Conservation (phyloP, 2,888 invertebrate species). For the Cynaeus angustus region DNA sequence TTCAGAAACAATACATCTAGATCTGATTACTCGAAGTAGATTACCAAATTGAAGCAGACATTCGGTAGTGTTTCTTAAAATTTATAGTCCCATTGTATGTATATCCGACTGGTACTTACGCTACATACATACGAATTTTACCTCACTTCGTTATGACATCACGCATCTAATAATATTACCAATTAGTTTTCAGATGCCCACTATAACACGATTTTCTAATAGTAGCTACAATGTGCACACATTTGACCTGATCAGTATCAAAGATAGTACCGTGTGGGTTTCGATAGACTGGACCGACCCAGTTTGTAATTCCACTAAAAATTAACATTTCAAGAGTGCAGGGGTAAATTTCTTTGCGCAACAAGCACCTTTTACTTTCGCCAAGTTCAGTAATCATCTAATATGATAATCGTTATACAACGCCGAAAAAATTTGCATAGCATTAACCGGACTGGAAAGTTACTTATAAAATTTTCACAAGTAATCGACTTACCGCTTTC, state of each 20-base stretch:
- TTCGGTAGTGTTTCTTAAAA: not conserved
- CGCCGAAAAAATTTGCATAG: slow-evolving; percentile 17
- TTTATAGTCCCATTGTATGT: not conserved
- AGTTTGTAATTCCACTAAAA: slow-evolving; percentile 1
- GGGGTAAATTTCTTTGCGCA: not conserved
- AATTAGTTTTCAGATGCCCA: slow-evolving; percentile 4
- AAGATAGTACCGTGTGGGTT: slow-evolving; percentile 33
- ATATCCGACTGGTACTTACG: not conserved
- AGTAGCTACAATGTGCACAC: slow-evolving; percentile 5
- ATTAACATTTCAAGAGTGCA: too few species aligned
- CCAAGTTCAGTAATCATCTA: slow-evolving; percentile 3
- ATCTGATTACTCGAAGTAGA: too few species aligned
- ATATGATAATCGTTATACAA: slow-evolving; percentile 5
- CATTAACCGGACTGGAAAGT: not conserved
- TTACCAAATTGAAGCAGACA: not conserved
- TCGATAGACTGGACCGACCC: slow-evolving; percentile 23
- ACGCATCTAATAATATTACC: slow-evolving; percentile 16
- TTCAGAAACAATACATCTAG: too few species aligned
- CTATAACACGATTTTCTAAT: not conserved
- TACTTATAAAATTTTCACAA: too few species aligned
- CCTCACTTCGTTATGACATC: slow-evolving; percentile 3
- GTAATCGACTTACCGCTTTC: slow-evolving; percentile 16
- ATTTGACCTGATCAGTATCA: slow-evolving; percentile 32
- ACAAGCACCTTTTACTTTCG: slow-evolving; percentile 1
- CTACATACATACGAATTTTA: not conserved